A percentile compares a stretch with the other conserved stretches of the same genome.
These are phyloP conservation scores for Leucoma salicis DNA, from an alignment of 2,888 invertebrate genomes.

Conservation along the genomic window DNA sequence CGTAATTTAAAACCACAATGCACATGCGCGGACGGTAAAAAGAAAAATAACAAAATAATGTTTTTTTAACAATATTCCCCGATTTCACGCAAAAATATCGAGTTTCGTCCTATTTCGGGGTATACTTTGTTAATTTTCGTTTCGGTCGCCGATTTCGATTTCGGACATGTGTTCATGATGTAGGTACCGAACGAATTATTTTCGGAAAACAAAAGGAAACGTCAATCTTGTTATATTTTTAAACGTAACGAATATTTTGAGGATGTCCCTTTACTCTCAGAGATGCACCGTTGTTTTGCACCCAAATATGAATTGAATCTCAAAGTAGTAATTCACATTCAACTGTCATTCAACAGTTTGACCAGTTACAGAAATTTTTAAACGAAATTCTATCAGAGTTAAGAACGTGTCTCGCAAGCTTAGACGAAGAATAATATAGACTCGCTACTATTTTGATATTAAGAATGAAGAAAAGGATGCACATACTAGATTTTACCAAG, in stretches of 20 bases:
- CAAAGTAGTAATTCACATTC: no score
- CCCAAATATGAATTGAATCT: no score
- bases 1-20: conserved; percentile 68
- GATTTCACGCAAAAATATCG: conserved; percentile 76
- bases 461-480: no score
- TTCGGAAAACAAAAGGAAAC: conserved; percentile 51
- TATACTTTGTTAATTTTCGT: conserved; percentile 35
- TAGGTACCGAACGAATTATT: conserved; percentile 40
- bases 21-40: conserved; percentile 67
- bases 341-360: no score
- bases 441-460: no score
- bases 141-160: conserved; percentile 57
- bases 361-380: no score
- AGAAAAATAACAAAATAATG: conserved; percentile 55
- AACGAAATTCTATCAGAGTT: no score
- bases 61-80: conserved; percentile 64
- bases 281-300: no score
- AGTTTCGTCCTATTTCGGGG: conserved; percentile 51
- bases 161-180: conserved; percentile 68
- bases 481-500: no score
- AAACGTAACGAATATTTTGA: conserved; percentile 31
- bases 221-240: conserved; percentile 45
- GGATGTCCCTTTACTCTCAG: background rate
- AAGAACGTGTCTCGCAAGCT: no score
- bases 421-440: no score